Base-by-base conservation (phyloP, 1,140 invertebrate genomes). In the Ceratosolen solmsi region DNA sequence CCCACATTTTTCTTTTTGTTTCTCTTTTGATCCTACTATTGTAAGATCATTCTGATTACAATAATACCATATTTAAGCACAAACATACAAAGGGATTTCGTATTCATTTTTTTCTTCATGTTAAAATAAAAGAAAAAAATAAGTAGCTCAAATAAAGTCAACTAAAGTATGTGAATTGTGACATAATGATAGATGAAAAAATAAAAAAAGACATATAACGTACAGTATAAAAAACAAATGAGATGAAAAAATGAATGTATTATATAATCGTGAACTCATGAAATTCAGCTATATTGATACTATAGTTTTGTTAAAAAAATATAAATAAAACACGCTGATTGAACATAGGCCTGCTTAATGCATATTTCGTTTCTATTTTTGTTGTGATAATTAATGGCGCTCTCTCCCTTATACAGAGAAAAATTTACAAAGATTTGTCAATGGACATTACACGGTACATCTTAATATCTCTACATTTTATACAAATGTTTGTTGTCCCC, bases 381-480 rank as follows among this genome's bases (percentile, higher is more conserved):
- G n/a, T 82, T 82, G 73, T 76, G 60, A 76, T 51, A 41, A 77
- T 71, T 58, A 82, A 82, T 77, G 63, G 65, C 65, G 27, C 20
- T 78, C 9, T 73, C 36, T 70, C 56, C 33, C 20, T 68, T 56
- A 79, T 46, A 58, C n/a, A 9, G 80, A 73, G 68, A 77, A 60
- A 65, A 82, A 77, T 79, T 79, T 83, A 83, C 60, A 82, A 78
- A 78, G 41, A 74, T 75, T 65, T 78, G 76, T 79, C 70, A 78
- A 74, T 33, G 25, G 81, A 83, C 71, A 83, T 58, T 83, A 83
- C 70, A 79, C 54, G n/a, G 49, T 75, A 83, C 46, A 74, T 41
- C 65, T 79, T 75, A 79, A 22, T 74, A 82, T 79, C 56, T 82
- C 74, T 84, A 79, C 71, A 80, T 82, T 84, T 83, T 84, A 84